phyloP scores from a whole-genome alignment of 2,888 invertebrate species.

The Gymnoscelis rufifasciata region DNA sequence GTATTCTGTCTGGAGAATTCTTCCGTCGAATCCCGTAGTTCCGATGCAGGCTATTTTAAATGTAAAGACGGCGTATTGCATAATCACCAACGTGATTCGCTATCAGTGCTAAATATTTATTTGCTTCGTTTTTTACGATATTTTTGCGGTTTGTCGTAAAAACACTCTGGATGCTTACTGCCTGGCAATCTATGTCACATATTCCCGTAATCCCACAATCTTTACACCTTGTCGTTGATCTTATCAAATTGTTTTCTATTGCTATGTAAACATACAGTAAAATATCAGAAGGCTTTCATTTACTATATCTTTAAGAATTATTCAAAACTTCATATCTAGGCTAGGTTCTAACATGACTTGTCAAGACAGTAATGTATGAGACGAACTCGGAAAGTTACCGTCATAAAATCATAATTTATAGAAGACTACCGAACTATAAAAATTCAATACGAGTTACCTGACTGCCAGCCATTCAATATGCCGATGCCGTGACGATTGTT shows the following conservation, averaged over 20 bases:
- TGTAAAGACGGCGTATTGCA: conserved; percentile 73
- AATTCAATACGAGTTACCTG: conserved; percentile 47
- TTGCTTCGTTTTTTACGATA: conserved; percentile 55
- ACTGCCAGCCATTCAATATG: conserved; percentile 39
- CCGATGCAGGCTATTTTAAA: conserved; percentile 74
- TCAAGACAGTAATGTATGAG: conserved; percentile 14
- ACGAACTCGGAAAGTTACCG: conserved; percentile 20
- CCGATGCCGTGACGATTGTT: conserved; percentile 63
- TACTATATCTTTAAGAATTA: neutral
- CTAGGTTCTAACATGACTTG: conserved; percentile 6
- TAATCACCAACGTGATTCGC: conserved; percentile 73
- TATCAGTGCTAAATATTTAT: conserved; percentile 74
- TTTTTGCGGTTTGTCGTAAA: conserved; percentile 50
- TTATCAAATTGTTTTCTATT: too few species aligned
- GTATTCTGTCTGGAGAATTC: conserved; percentile 73
- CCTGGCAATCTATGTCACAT: neutral
- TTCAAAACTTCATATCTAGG: neutral
- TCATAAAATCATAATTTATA: conserved; percentile 38
- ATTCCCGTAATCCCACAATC: neutral
- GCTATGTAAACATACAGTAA: too few species aligned
- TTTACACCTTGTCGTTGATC: neutral
- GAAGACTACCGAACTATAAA: conserved; percentile 42
- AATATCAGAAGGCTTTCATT: neutral
- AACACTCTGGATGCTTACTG: conserved; percentile 41
- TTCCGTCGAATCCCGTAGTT: conserved; percentile 62